Evolutionary conservation across 1,140 invertebrate species (phyloP), one percentile per base, ranked within the genome.

Genomic region (Scaptomyza montana): DNA sequence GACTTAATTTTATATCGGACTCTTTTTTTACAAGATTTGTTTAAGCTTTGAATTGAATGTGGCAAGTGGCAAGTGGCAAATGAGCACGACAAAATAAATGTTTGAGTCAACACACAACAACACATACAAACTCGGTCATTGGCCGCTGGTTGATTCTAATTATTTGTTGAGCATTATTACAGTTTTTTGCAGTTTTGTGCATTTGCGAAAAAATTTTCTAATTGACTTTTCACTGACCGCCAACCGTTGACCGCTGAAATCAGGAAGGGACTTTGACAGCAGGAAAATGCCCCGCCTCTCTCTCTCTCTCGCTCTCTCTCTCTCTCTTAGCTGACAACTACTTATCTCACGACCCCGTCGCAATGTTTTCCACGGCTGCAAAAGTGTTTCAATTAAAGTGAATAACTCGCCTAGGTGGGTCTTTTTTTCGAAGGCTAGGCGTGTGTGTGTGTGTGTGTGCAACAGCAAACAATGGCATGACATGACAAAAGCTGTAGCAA

Each of bases 301-400:
- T 9, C 33, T 36, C 6, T 36, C 33, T 2, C 8, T 8, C 8
- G 8, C 33, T 36, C 33, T 36, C 7, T 36, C 2, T 9, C 33
- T 7, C 51, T 33, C n/a, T 8, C 46, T 19, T n/a, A 8, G 7
- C n/a, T 39, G 30, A 39, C 9, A 10, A 21, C 30, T 30, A 50
- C 25, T 12, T 10, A 25, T 25, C 21, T 36, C 30, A 19, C 33
- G 33, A 19, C 33, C 9, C 33, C n/a, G 39, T 41, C 54, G 25
- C 41, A 41, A 41, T 56, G 54, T 33, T 64, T 41, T 65, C 36
- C 53, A 65, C 30, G 68, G 36, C 39, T 54, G 63, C 69, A 61
- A 67, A 73, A 73, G 56, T 73, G 68, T 73, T 73, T 73, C 64
- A 73, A 73, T 73, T 73, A 73, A 73, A 73, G 33, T 21, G 21